Conservation (phyloP, 2,113 vertebrate genomes). For the Potamarius usumacintae region DNA sequence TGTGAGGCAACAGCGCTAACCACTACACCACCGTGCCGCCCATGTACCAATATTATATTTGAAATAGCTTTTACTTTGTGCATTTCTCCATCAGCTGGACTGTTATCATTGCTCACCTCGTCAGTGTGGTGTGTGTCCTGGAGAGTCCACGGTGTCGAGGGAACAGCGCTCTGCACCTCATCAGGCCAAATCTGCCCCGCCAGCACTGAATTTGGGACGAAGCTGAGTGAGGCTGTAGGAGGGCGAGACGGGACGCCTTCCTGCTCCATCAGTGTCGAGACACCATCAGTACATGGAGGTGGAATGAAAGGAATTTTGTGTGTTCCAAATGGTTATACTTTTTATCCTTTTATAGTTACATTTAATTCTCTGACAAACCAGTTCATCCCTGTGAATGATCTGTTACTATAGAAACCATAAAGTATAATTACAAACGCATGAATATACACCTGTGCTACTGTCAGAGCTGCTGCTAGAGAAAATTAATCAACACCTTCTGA, state of each 20-base stretch:
- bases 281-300: neutral
- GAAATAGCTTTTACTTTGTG: too few relatives aligned
- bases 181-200: constrained; percentile 40
- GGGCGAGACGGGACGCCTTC: neutral
- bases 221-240: neutral
- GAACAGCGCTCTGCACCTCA: neutral
- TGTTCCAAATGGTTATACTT: neutral
- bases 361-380: too few relatives aligned
- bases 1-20: too few relatives aligned
- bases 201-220: constrained; percentile 57
- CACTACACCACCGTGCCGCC: too few relatives aligned
- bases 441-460: too few relatives aligned
- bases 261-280: neutral
- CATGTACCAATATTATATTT: too few relatives aligned
- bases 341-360: neutral
- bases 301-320: neutral
- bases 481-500: too few relatives aligned
- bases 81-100: neutral
- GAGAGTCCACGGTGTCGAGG: constrained; percentile 14
- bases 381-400: too few relatives aligned
- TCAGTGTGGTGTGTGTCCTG: neutral
- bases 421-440: too few relatives aligned
- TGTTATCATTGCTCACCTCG: neutral
- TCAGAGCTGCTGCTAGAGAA: too few relatives aligned
- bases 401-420: too few relatives aligned